Evolutionary conservation across 2,113 vertebrate species (phyloP).

Genomic region (Argyrosomus japonicus): DNA sequence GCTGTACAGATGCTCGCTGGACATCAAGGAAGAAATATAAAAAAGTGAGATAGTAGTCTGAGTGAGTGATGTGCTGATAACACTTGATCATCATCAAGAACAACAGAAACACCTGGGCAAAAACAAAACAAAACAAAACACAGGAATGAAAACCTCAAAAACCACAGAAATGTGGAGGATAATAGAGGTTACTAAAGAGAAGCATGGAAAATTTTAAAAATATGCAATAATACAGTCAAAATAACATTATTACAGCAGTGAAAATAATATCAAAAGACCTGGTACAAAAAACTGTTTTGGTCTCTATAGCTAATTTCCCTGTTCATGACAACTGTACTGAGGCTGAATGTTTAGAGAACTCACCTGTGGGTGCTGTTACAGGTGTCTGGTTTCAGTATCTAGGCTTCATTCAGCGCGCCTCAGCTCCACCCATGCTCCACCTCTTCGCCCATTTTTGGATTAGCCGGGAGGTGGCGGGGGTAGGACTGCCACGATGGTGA

Average conservation of each 20-base stretch:
- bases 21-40: not conserved
- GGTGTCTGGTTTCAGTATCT: too few species aligned
- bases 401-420: too few species aligned
- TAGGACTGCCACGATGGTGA: too few species aligned
- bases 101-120: constrained; percentile 23
- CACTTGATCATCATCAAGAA: constrained; percentile 18
- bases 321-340: too few species aligned
- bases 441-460: too few species aligned
- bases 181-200: not conserved
- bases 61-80: constrained; percentile 7
- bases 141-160: not conserved
- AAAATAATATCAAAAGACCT: too few species aligned
- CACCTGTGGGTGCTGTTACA: too few species aligned
- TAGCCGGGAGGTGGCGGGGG: too few species aligned
- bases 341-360: too few species aligned
- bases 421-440: too few species aligned
- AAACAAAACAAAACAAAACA: not conserved
- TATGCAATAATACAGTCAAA: not conserved
- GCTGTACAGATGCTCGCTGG: not conserved
- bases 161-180: not conserved
- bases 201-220: not conserved
- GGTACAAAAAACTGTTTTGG: too few species aligned
- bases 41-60: not conserved
- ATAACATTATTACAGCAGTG: not conserved
- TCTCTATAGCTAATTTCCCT: too few species aligned